Conservation (phyloP, 2,888 invertebrate species). For the Pristionchus exspectatus region DNA sequence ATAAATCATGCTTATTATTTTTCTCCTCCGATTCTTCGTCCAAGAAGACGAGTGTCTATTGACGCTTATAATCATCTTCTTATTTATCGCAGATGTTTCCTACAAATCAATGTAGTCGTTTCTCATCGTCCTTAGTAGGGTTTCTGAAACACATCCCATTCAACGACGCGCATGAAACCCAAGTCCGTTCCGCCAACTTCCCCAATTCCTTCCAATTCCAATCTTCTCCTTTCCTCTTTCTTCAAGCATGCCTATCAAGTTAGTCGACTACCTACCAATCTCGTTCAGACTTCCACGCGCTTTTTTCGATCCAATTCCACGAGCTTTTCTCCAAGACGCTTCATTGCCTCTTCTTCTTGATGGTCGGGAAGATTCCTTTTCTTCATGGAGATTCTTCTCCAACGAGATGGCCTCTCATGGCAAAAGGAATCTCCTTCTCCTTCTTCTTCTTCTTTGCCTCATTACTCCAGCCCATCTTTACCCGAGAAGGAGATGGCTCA, state of each 20-base stretch:
- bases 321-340: not conserved
- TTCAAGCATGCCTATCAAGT: conserved; percentile 13
- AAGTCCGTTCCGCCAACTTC: conserved; percentile 7
- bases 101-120: no score
- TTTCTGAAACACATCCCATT: no score
- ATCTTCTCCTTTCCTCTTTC: not conserved
- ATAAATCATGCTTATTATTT: not conserved
- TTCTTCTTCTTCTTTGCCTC: conserved; percentile 12
- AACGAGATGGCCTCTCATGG: not conserved
- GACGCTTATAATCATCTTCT: no score
- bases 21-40: no score
- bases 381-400: not conserved
- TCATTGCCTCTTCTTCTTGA: not conserved
- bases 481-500: conserved; percentile 3
- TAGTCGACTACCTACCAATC: conserved; percentile 24
- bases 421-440: conserved; percentile 15
- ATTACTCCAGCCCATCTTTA: conserved; percentile 13
- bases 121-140: no score
- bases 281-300: not conserved
- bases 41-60: no score
- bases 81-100: no score
- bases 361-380: not conserved
- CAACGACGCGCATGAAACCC: not conserved
- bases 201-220: conserved; percentile 10
- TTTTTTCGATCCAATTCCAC: conserved; percentile 28